Conservation (phyloP, 2,113 vertebrate species). For the Otocyon megalotis region DNA sequence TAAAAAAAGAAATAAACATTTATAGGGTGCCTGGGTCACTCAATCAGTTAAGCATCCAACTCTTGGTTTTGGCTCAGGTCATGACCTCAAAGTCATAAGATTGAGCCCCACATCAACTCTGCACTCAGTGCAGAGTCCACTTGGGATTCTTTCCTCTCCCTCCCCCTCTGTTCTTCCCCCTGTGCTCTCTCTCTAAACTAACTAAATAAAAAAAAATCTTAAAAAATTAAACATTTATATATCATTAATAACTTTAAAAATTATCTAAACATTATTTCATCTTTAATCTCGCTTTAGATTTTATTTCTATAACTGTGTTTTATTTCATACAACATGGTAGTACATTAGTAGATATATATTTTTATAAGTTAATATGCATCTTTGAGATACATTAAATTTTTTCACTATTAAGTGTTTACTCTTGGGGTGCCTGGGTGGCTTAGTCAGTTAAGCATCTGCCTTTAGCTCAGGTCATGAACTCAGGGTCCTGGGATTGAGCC, state of each 20-base stretch:
- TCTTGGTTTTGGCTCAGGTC: not conserved
- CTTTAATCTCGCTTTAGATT: not conserved
- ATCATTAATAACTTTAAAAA: conserved; percentile 4
- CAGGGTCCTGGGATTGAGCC: not conserved
- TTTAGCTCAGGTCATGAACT: not conserved
- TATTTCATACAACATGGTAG: not conserved
- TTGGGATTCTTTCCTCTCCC: not conserved
- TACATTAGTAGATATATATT: not conserved
- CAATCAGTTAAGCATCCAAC: not conserved
- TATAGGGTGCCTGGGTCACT: not conserved
- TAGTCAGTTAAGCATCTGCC: not conserved
- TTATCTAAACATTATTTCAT: not conserved
- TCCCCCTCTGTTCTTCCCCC: not conserved
- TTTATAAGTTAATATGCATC: not conserved
- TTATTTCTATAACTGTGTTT: not conserved
- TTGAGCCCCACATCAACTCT: not conserved
- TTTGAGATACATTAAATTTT: not conserved
- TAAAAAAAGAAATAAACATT: not conserved
- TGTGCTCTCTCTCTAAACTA: not conserved
- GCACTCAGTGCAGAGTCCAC: not conserved
- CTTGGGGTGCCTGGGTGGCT: not conserved
- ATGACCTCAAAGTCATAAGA: not conserved
- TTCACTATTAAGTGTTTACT: not conserved
- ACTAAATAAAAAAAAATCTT: not conserved
- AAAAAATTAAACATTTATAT: not conserved